Percentiles rank a stretch among this genome's conserved stretches.
These are phyloP conservation scores for Eudasyphora cyanicolor DNA, from an alignment of 2,888 invertebrate genomes.

Conservation along the genomic window DNA sequence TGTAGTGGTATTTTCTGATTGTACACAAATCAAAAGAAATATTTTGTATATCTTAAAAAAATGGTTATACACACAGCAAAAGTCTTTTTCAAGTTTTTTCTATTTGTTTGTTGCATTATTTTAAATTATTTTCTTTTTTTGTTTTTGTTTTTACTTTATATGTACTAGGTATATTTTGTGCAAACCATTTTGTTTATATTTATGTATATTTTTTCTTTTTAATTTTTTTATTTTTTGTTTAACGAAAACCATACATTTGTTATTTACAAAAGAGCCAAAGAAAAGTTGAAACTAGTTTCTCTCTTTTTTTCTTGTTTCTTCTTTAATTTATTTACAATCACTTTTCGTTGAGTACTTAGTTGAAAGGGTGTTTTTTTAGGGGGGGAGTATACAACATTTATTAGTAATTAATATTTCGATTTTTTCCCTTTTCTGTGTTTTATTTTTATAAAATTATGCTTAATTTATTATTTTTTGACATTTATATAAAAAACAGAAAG, in stretches of 20 bases:
- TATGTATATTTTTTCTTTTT: not conserved
- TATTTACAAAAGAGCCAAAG: constrained; percentile 55
- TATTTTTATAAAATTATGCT: constrained; percentile 49
- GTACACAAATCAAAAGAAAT: constrained; percentile 8
- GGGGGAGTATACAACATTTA: constrained; percentile 57
- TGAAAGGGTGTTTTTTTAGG: not conserved
- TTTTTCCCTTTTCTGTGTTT: constrained; percentile 18
- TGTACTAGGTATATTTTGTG: constrained; percentile 15
- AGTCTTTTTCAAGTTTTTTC: constrained; percentile 35
- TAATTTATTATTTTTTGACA: constrained; percentile 60
- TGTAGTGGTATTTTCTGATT: not conserved
- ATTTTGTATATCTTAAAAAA: no score
- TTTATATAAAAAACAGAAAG: constrained; percentile 51
- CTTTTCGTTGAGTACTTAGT: constrained; percentile 57
- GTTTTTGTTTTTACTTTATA: not conserved
- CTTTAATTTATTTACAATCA: constrained; percentile 61
- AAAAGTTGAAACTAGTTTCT: constrained; percentile 6
- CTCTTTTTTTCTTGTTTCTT: constrained; percentile 31
- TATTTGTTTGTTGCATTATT: constrained; percentile 31
- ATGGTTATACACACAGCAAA: constrained; percentile 57
- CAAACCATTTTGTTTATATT: constrained; percentile 18
- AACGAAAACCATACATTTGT: constrained; percentile 58
- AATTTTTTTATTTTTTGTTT: constrained; percentile 16
- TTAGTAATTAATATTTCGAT: constrained; percentile 35
- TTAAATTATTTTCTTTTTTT: constrained; percentile 30